Evolutionary conservation across 2,113 vertebrate species (phyloP), one percentile per base, ranked within the genome.

Genomic region (Nyctibius bracteatus): DNA sequence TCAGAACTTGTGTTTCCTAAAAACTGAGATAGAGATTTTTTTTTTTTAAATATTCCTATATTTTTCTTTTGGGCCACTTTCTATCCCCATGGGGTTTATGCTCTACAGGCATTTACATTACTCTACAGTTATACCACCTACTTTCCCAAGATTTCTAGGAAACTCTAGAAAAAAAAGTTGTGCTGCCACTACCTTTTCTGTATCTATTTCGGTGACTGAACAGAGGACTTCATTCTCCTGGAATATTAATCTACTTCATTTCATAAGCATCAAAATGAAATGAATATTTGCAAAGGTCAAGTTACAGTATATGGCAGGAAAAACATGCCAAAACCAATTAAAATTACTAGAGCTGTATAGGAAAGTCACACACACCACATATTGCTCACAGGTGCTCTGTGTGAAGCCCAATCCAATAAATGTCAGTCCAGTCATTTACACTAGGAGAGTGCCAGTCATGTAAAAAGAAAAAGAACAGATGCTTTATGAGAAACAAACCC

Each of bases 381-480:
- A 91, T 93, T 96, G 90, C 93, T 96, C 74, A 66, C 94, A 96
- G 95, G 96, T 97, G 93, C 83, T 91, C 61, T 72, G 62, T 58
- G 74, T 58, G 90, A 90, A 96, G 95, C 51, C 91, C 92, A 75
- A n/a, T 94, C 93, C 97, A 95, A 92, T 94, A 96, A 95, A 93
- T 77, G 93, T 96, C 96, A 96, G 78, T 66, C 65, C 94, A 94
- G 88, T 92, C 88, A 54, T 67, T 97, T 86, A 62, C 80, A 89
- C 65, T 6, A 81, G 54, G 23, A 91, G 61, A 73, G 94, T 82
- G 92, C 93, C 90, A 96, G 86, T 93, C 90, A 63, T 87, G 80
- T 81, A 86, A 88, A 95, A 92, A 88, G 96, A 93, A 96, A 92
- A 83, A 75, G 92, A 96, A 86, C 94, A 96, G 94, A 97, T 94